These are phyloP conservation scores for Neuroscelio doddi DNA, from an alignment of 2,888 invertebrate genomes.

Conservation along the genomic window DNA sequence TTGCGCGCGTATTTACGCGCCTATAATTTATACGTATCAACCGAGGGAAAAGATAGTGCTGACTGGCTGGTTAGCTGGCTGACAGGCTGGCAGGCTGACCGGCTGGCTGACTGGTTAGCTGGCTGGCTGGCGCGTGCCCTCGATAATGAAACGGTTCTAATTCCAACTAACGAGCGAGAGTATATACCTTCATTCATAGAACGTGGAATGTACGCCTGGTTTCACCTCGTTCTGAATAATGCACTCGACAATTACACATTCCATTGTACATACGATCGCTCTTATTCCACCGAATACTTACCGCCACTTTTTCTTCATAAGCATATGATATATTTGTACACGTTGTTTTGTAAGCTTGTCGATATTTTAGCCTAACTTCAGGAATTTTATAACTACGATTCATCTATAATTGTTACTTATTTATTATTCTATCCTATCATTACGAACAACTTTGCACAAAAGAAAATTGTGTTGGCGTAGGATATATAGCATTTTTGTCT, in stretches of 20 bases:
- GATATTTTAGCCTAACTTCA: no score
- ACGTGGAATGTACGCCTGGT: slow-evolving; percentile 7
- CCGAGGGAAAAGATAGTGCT: neutral
- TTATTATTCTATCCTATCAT: no score
- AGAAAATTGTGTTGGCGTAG: no score
- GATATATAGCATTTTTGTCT: no score
- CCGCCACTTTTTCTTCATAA: neutral
- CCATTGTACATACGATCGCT: slow-evolving; percentile 3
- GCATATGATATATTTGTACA: no score
- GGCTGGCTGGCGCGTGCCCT: slow-evolving; percentile 1
- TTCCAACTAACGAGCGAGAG: slow-evolving; percentile 7
- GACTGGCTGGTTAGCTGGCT: neutral
- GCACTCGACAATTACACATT: slow-evolving; percentile 7
- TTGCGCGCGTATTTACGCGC: slow-evolving; percentile 3
- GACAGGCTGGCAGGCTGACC: no score
- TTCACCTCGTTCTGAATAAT: slow-evolving; percentile 1
- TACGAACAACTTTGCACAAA: no score
- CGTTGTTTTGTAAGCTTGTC: no score
- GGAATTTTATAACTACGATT: no score
- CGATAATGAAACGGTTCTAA: slow-evolving; percentile 8
- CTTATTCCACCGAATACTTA: neutral
- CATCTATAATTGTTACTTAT: no score
- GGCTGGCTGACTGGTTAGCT: neutral
- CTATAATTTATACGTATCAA: slow-evolving; percentile 1
- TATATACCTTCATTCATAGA: slow-evolving; percentile 12